phyloP scores from a whole-genome alignment of 2,797 vertebrate genomes.

The Echeneis naucrates region DNA sequence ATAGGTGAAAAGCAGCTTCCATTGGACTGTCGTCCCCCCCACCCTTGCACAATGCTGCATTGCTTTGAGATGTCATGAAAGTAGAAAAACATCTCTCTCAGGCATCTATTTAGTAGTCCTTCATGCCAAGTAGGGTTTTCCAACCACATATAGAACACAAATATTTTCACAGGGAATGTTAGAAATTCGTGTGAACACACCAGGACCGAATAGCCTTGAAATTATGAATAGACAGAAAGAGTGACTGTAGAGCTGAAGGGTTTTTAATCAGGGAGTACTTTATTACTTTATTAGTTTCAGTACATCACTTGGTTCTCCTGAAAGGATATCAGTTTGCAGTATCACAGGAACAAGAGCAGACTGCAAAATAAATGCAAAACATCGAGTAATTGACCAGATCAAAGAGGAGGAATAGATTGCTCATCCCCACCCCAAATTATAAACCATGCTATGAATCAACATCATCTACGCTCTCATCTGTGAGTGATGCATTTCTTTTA shows the following conservation, averaged over 20 bases:
- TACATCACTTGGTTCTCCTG: slow-evolving; percentile 21
- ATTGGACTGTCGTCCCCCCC: slow-evolving; percentile 32
- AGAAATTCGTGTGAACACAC: slow-evolving; percentile 51
- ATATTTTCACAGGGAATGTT: slow-evolving; percentile 70
- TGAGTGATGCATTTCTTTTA: slow-evolving; percentile 11
- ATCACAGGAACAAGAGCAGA: background rate
- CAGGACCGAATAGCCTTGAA: slow-evolving; percentile 28
- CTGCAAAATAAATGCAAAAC: background rate
- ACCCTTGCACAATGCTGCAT: slow-evolving; percentile 65
- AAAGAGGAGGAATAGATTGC: background rate
- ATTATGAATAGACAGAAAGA: slow-evolving; percentile 69
- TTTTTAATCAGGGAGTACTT: slow-evolving; percentile 32
- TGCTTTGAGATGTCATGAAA: slow-evolving; percentile 64
- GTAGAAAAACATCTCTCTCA: slow-evolving; percentile 55
- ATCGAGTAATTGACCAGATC: background rate
- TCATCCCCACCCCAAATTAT: slow-evolving; percentile 3
- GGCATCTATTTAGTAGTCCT: slow-evolving; percentile 58
- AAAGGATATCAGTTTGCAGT: slow-evolving; percentile 6
- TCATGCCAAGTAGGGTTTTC: slow-evolving; percentile 57
- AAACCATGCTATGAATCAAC: slow-evolving; percentile 11
- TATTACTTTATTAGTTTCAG: slow-evolving; percentile 39
- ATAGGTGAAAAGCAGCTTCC: slow-evolving; percentile 56
- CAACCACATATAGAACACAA: slow-evolving; percentile 60
- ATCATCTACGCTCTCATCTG: background rate
- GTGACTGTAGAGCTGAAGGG: slow-evolving; percentile 33